Evolutionary conservation across 2,113 vertebrate genomes (phyloP), one percentile per base, ranked within the genome.

Genomic region (Phasianus colchicus): DNA sequence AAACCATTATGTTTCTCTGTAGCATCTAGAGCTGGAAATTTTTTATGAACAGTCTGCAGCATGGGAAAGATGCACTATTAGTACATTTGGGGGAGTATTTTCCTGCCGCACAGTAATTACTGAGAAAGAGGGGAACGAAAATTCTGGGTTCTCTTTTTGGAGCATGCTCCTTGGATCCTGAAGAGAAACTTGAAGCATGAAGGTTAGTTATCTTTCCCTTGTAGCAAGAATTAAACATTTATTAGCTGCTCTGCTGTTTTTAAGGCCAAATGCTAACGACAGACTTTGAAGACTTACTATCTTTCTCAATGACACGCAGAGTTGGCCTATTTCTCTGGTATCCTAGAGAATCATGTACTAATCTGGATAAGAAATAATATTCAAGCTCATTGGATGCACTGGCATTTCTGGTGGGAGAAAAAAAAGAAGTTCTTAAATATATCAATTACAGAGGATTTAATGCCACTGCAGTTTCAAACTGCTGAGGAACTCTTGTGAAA

Each of bases 241-340:
- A n/a, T 24, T 50, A 19, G 4, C 8, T 73, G 30, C 6, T 57
- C 3, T 67, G 24, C 2, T 5, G 6, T 32, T 52, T 72, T 48
- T 73, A 55, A 73, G 52, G 73, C 66, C 8, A 43, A 63, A 10
- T 0, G 1, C 30, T 13, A 38, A 2, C 24, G 36, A 32, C 0
- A 1, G 10, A 6, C 15, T 61, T 47, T n/a, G 25, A 34, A 45
- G 21, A 34, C 29, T 6, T 52, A 36, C 0, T 0, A 2, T 3
- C 42, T 73, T 60, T n/a, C 22, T 58, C 34, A 34, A 45, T 5
- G 38, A 57, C 22, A 88, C 36, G 9, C 9, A 30, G 13, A 42
- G 8, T 13, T 47, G 47, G 16, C 38, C 30, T 69, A 47, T 38
- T 32, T 52, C 54, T 58, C 54, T 40, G 11, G 6, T 30, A 27